Base-by-base conservation (phyloP, 1,140 invertebrate genomes). In the Macrobrachium nipponense region DNA sequence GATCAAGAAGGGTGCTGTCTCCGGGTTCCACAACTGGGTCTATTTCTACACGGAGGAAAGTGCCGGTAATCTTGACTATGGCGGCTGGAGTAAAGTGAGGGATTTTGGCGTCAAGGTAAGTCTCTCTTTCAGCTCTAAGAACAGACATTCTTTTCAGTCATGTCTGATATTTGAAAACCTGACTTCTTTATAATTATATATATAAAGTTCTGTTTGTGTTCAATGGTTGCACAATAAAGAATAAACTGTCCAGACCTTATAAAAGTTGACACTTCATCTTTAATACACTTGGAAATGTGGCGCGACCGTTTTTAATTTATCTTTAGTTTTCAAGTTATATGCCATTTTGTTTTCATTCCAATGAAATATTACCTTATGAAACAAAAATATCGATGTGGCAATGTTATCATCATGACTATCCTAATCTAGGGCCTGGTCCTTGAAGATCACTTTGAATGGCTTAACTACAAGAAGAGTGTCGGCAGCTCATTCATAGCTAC, bases 11-110 rank as follows among this genome's bases (percentile, higher is more conserved):
- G 91, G 93, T n/a, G 93, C 95, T 89, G 93, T 97, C 60, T 93
- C 92, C 89, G 97, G 97, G 15, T 92, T 97, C 81, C 96, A 98
- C 90, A 97, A 97, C 90, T 98, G 96, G 96, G 92, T 97, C n/a
- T 96, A 95, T 90, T 96, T 96, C 80, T 93, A 93, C 59, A 93
- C 93, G 79, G 94, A 96, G 91, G 96, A 98, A 92, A 89, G 90
- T 20, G 92, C 91, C 20, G 92, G 92, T 43, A 91, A 92, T 73
- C 93, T 94, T 0, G 94, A 97, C 91, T 97, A 98, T 90, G 93
- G 96, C 86, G 96, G 96, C 15, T 96, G 95, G 89, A 91, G 95
- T 80, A 95, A 95, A 89, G 94, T 95, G 90, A 87, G 94, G 80
- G 93, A 95, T 90, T 92, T 97, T 36, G 94, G 93, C 89, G 93